Evolutionary conservation across 1,140 invertebrate species (phyloP).

Genomic region (Cyclina sinensis): DNA sequence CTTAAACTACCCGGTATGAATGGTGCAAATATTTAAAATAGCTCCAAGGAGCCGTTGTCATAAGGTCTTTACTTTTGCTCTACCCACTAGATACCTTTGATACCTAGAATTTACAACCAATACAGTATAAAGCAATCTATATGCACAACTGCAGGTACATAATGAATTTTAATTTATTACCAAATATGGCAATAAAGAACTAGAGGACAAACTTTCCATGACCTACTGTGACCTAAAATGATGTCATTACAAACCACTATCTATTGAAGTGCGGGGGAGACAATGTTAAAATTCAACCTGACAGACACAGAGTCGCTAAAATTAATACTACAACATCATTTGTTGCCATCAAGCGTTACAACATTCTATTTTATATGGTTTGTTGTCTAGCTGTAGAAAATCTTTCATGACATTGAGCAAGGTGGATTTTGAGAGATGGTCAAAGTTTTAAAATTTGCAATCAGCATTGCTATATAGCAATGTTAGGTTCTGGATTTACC

Average conservation of each 20-base stretch:
- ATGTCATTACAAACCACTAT: slow-evolving; percentile 14
- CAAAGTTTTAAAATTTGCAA: not conserved
- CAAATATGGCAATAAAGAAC: not conserved
- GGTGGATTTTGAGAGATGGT: not conserved
- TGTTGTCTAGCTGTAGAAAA: not conserved
- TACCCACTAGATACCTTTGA: no score
- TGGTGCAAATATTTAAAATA: no score
- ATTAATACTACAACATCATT: slow-evolving; percentile 28
- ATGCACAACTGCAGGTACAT: no score
- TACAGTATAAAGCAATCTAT: no score
- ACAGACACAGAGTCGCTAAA: slow-evolving; percentile 25
- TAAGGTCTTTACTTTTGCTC: no score
- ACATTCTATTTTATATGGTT: not conserved
- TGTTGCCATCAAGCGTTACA: slow-evolving; percentile 10
- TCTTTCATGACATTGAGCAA: not conserved
- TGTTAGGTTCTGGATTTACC: not conserved
- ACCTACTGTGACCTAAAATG: slow-evolving; percentile 12
- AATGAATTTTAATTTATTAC: not conserved
- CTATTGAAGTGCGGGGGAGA: slow-evolving; percentile 38
- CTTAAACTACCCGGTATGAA: no score
- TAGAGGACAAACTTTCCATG: not conserved
- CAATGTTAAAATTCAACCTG: slow-evolving; percentile 26
- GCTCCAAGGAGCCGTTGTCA: no score
- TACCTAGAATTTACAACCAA: no score
- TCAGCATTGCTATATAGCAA: not conserved